These are phyloP conservation scores for Poecilia wingei DNA, from an alignment of 2,797 vertebrate species.

Conservation along the genomic window DNA sequence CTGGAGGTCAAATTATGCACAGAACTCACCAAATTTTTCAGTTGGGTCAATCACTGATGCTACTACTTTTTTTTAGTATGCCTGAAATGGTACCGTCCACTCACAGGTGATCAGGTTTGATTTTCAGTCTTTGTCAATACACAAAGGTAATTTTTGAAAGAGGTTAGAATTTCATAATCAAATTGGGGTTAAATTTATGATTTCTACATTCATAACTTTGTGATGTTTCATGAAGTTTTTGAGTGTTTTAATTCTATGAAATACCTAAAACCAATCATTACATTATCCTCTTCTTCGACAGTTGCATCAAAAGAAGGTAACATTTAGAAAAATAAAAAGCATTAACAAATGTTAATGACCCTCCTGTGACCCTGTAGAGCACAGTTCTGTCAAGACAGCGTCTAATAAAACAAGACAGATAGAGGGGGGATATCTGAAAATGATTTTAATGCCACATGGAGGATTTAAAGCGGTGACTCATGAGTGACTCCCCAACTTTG, in stretches of 20 bases:
- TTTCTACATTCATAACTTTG: neutral
- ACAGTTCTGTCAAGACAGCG: conserved; percentile 59
- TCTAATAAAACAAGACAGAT: conserved; percentile 35
- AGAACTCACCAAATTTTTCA: neutral
- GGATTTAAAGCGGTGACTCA: conserved; percentile 68
- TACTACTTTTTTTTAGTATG: neutral
- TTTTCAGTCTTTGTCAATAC: conserved; percentile 39
- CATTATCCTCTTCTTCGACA: neutral
- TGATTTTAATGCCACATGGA: conserved; percentile 69
- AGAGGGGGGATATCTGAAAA: conserved; percentile 41
- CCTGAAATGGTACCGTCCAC: neutral
- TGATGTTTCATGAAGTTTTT: neutral
- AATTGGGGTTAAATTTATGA: neutral
- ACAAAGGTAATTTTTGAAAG: conserved; percentile 25
- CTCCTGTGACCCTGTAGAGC: conserved; percentile 46
- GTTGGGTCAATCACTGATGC: too few species aligned
- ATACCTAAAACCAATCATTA: conserved; percentile 2
- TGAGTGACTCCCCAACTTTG: conserved; percentile 52
- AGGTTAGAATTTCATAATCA: neutral
- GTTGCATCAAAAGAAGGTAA: neutral
- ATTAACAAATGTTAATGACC: conserved; percentile 46
- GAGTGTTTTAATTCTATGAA: neutral
- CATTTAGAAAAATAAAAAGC: neutral
- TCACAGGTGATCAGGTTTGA: conserved; percentile 11
- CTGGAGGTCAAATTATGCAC: neutral